These are phyloP conservation scores for Dermochelys coriacea DNA, from an alignment of 2,797 vertebrate genomes.

Conservation along the genomic window DNA sequence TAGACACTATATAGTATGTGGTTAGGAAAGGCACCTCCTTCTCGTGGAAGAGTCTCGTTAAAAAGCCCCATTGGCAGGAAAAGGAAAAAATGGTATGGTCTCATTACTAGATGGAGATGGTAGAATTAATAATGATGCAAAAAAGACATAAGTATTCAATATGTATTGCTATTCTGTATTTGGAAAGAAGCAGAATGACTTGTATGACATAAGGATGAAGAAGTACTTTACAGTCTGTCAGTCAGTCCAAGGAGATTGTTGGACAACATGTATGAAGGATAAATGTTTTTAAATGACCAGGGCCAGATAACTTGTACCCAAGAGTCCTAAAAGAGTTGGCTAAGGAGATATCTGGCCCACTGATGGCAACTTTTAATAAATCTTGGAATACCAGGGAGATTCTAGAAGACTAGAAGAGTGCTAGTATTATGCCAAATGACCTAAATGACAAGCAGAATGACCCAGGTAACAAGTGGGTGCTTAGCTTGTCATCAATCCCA, in stretches of 20 bases:
- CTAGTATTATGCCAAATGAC: neutral
- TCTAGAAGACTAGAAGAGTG: neutral
- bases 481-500: neutral
- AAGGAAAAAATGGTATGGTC: rapidly evolving
- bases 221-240: neutral
- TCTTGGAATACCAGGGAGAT: neutral
- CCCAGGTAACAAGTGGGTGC: slow-evolving; percentile 14
- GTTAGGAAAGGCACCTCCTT: neutral
- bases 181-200: neutral
- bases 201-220: neutral
- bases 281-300: neutral
- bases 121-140: neutral
- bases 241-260: neutral
- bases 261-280: neutral
- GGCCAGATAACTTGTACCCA: neutral
- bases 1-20: neutral
- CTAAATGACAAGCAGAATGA: slow-evolving; percentile 13
- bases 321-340: neutral
- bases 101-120: neutral
- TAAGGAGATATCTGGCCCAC: neutral
- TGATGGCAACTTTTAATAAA: neutral
- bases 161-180: neutral
- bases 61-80: neutral
- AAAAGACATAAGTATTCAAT: neutral
- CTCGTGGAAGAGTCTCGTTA: too few species aligned